Evolutionary conservation across 2,888 invertebrate species (phyloP), one percentile per base, ranked within the genome.

Genomic region (Heteromurus nitidus): DNA sequence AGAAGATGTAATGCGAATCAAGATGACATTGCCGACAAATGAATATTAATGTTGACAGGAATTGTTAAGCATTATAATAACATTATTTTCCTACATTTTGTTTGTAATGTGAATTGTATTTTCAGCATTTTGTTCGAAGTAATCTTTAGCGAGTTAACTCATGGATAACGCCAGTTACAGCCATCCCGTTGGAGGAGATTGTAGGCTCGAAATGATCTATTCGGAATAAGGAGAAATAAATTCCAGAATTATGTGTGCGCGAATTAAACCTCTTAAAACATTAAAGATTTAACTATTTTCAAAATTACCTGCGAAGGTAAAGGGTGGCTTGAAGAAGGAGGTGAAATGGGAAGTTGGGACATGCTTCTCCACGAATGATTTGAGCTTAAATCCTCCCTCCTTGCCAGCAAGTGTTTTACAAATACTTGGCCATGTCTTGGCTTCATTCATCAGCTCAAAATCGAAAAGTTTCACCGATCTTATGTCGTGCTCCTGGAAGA

Each of bases 281-380:
- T n/a, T n/a, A n/a, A n/a, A n/a, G n/a, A n/a, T n/a, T n/a, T n/a
- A n/a, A n/a, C n/a, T n/a, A n/a, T 26, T 26, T 60, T 28, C 22
- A 20, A 2, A 20, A 3, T 26, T 58, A 79, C 79, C 72, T 44
- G 79, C 72, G 20, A 79, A 79, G 20, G 7, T 11, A 24, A 72
- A 79, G 2, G 79, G 79, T 44, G 79, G 55, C 13, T 24, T 62
- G 58, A 79, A 79, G 65, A 22, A 70, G 1, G 79, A 18, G n/a
- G 79, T 72, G 28, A 44, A 79, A 7, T 79, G 30, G 5, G 65
- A 2, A 5, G 9, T 28, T 22, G 70, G 79, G 5, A 47, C 24
- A 18, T 65, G 53, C 20, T 24, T 42, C 0, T 7, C n/a, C 55
- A 79, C 64, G 47, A 79, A 79, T 1, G 70, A 28, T 24, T 79